Conservation (phyloP, 2,113 vertebrate species). For the Rhinogobius similis region DNA sequence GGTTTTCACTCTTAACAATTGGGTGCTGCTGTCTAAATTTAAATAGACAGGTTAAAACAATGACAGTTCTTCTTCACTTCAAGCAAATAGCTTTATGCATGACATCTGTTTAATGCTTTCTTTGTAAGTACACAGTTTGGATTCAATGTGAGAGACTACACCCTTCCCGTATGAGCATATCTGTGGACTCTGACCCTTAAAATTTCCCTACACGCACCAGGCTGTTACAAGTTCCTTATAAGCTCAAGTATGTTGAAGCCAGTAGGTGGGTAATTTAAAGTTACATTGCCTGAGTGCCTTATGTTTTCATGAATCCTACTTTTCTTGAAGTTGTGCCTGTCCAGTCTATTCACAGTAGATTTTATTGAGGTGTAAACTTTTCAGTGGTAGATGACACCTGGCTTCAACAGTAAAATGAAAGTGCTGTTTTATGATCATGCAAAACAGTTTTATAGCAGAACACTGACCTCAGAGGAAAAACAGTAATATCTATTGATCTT, state of each 20-base stretch:
- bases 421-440: slow-evolving; percentile 51
- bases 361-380: background rate
- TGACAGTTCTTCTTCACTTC: background rate
- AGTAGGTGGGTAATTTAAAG: background rate
- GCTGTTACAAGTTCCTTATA: background rate
- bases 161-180: slow-evolving; percentile 37
- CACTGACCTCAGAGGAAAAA: background rate
- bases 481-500: slow-evolving; percentile 3
- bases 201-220: slow-evolving; percentile 1
- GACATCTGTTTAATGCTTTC: background rate
- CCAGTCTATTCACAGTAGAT: background rate
- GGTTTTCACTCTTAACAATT: background rate
- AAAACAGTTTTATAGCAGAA: slow-evolving; percentile 42
- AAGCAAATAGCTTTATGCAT: background rate
- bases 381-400: slow-evolving; percentile 21
- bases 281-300: background rate
- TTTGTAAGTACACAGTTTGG: slow-evolving; percentile 20
- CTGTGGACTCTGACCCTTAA: slow-evolving; percentile 67
- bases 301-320: too few relatives aligned
- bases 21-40: too few relatives aligned
- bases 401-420: slow-evolving; percentile 22
- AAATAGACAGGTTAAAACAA: too few relatives aligned
- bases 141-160: slow-evolving; percentile 49
- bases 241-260: background rate
- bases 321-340: too few relatives aligned